These are phyloP conservation scores for Campoletis sonorensis DNA, from an alignment of 1,140 invertebrate species.

Conservation along the genomic window DNA sequence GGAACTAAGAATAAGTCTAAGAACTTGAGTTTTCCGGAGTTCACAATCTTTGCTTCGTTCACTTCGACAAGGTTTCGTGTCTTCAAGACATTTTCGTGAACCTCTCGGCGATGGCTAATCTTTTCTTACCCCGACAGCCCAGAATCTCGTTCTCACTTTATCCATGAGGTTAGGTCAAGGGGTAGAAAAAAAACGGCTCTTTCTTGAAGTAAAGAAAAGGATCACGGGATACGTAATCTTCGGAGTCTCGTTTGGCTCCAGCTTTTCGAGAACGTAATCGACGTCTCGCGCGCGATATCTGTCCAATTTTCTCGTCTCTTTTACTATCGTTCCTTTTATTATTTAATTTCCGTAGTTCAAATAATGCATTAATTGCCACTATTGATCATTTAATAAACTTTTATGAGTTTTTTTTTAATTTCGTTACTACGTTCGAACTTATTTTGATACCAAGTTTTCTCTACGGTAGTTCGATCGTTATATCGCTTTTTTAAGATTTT, in stretches of 20 bases:
- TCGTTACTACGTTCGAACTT: no score
- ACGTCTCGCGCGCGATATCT: neutral
- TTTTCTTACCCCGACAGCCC: neutral
- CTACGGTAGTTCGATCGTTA: no score
- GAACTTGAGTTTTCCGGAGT: constrained; percentile 2
- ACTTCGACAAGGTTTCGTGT: neutral
- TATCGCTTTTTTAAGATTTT: no score
- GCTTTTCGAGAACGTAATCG: neutral
- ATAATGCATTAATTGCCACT: neutral
- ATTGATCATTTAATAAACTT: no score
- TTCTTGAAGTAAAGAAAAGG: neutral
- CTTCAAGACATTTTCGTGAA: neutral
- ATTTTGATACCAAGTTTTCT: no score
- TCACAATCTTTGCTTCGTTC: neutral
- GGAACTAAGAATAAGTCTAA: neutral
- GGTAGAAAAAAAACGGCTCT: neutral
- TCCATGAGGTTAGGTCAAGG: neutral
- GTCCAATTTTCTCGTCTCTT: neutral
- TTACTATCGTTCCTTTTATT: neutral
- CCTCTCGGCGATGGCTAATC: neutral
- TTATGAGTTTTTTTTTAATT: no score
- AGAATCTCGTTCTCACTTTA: neutral
- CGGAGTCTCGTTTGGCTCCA: neutral
- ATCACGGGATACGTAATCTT: neutral
- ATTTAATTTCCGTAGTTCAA: neutral